Evolutionary conservation across 2,888 invertebrate genomes (phyloP), one percentile per base, ranked within the genome.

Genomic region (Dyspetes luteomarginatus): DNA sequence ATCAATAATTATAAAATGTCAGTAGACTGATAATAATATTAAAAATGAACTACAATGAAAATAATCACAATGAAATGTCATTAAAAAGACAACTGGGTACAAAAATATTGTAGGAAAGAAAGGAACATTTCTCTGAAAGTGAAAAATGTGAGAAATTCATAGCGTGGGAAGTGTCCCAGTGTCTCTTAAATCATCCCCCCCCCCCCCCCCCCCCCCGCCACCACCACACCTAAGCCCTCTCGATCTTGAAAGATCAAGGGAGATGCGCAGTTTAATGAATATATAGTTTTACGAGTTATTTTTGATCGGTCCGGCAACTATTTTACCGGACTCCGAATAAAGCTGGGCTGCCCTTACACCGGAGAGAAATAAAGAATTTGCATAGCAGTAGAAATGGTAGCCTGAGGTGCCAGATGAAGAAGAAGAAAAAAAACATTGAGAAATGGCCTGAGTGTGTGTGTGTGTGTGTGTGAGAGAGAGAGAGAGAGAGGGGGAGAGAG

Each of bases 341-440:
- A 67, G 73, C 50, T 36, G 72, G 64, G 45, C 26, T 64, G 65
- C 74, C 52, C 12, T 71, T 43, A 24, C 56, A 36, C 74, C 45
- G 43, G 77, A 80, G 78, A 71, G 43, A 69, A 76, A 78, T 64
- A 50, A 78, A 79, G 79, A 82, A 82, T 83, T 75, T 71, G 68
- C 55, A 48, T 52, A 48, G 30, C 50, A 43, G 48, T 43, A n/a
- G 26, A 58, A 60, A 26, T 67, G 78, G 73, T 62, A 19, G 43
- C 22, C 9, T 1, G 65, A 45, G 71, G 64, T 71, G 71, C 71
- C 55, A 58, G 64, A 65, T 48, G 22, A 30, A 48, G 24, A 28
- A 36, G 36, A 24, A 60, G 22, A 65, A 65, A 71, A 71, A 65
- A 48, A 48, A 43, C 12, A 7, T 41, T 41, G 55, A 52, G 71